Evolutionary conservation across 2,113 vertebrate genomes (phyloP).

Genomic region (Trachemys scripta): DNA sequence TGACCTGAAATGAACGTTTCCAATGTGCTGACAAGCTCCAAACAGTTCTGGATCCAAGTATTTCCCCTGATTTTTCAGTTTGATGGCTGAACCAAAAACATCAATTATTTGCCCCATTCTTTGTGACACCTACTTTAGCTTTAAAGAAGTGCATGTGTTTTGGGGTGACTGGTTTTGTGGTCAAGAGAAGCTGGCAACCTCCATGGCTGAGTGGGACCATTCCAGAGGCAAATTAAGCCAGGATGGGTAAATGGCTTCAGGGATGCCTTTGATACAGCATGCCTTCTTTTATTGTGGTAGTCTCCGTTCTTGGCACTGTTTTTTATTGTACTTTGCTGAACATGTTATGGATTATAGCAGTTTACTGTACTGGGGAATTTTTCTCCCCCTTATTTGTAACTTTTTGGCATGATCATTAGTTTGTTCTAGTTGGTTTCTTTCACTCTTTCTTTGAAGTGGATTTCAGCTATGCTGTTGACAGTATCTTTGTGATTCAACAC

Average conservation of each 20-base stretch:
- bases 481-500: not conserved
- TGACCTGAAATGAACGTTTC: not conserved
- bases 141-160: accelerated
- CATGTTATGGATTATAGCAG: not conserved
- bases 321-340: not conserved
- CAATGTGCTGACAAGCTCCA: not conserved
- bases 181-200: not conserved
- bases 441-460: not conserved
- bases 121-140: not conserved
- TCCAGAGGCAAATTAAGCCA: not conserved
- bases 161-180: not conserved
- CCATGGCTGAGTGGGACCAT: not conserved
- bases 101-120: too few relatives aligned
- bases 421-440: slow-evolving; percentile 14
- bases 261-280: accelerated
- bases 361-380: not conserved
- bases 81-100: not conserved
- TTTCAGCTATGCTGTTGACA: not conserved
- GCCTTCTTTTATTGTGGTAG: not conserved
- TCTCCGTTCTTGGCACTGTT: not conserved
- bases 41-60: not conserved
- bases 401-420: not conserved
- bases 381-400: not conserved
- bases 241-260: not conserved
- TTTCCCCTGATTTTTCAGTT: not conserved